These are phyloP conservation scores for Drosophila leonis DNA, from an alignment of 2,888 invertebrate genomes.

Conservation along the genomic window DNA sequence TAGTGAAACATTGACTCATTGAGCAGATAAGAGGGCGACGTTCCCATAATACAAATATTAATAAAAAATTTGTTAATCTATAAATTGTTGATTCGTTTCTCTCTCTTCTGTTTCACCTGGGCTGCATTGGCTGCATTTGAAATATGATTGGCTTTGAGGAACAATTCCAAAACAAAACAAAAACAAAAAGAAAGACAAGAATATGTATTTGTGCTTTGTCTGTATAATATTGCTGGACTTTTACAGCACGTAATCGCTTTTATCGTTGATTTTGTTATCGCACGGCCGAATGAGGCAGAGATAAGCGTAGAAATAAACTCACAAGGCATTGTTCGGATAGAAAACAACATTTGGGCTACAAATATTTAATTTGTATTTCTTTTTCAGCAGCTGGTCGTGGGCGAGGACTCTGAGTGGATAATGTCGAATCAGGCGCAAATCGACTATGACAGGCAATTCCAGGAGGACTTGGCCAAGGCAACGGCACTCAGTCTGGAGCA, in stretches of 20 bases:
- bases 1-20: neutral
- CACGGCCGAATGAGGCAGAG: conserved; percentile 42
- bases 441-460: conserved; percentile 93
- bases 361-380: conserved; percentile 11
- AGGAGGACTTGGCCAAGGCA: conserved; percentile 94
- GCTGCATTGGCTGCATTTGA: conserved; percentile 5
- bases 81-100: neutral
- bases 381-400: conserved; percentile 39
- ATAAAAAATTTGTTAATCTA: neutral
- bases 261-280: conserved; percentile 65
- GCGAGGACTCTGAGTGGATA: conserved; percentile 44
- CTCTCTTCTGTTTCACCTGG: neutral
- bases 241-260: conserved; percentile 69
- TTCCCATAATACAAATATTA: neutral
- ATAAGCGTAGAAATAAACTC: conserved; percentile 46
- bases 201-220: conserved; percentile 15
- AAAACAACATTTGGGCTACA: conserved; percentile 37
- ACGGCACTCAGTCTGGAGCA: conserved; percentile 95
- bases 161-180: conserved; percentile 8
- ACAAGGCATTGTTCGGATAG: conserved; percentile 52
- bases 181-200: neutral
- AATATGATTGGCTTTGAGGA: conserved; percentile 25
- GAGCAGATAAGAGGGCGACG: neutral
- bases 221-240: conserved; percentile 11
- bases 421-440: conserved; percentile 85